phyloP scores from a whole-genome alignment of 2,113 vertebrate genomes.

The Aphyosemion australe region DNA sequence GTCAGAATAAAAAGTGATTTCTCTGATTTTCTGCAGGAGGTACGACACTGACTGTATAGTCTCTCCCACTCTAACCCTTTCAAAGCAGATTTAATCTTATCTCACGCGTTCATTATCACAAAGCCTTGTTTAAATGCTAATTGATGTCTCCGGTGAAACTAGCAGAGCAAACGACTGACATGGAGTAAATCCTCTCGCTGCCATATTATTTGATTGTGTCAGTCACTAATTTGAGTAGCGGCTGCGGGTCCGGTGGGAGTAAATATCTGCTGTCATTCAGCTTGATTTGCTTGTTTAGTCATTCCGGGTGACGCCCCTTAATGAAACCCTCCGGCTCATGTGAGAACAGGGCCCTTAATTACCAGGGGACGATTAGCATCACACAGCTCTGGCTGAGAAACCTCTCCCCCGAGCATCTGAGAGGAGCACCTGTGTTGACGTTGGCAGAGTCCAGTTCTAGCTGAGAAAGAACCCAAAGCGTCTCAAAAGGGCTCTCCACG shows the following conservation, averaged over 20 bases:
- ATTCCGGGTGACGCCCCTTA: slow-evolving; percentile 45
- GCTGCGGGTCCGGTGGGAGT: neutral
- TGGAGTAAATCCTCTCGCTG: slow-evolving; percentile 4
- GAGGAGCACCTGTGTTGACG: slow-evolving; percentile 75
- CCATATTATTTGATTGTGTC: neutral
- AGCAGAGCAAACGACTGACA: slow-evolving; percentile 16
- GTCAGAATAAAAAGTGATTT: neutral
- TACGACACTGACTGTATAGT: neutral
- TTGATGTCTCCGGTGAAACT: slow-evolving; percentile 33
- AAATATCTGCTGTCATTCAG: slow-evolving; percentile 30
- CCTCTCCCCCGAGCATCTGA: slow-evolving; percentile 54
- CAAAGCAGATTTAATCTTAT: neutral
- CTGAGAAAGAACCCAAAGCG: slow-evolving; percentile 58
- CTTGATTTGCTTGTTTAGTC: slow-evolving; percentile 42
- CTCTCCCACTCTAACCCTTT: neutral
- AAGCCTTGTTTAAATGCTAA: slow-evolving; percentile 31
- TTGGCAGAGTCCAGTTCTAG: slow-evolving; percentile 58
- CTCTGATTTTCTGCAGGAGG: neutral
- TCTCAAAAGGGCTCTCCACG: neutral
- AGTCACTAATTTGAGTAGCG: slow-evolving; percentile 5
- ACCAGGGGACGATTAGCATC: slow-evolving; percentile 65
- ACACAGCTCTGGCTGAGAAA: too few relatives aligned
- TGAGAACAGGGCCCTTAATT: slow-evolving; percentile 59
- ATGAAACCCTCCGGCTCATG: slow-evolving; percentile 43
- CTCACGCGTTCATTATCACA: slow-evolving; percentile 29